phyloP scores from a whole-genome alignment of 1,140 invertebrate genomes.

The Teleogryllus occipitalis region DNA sequence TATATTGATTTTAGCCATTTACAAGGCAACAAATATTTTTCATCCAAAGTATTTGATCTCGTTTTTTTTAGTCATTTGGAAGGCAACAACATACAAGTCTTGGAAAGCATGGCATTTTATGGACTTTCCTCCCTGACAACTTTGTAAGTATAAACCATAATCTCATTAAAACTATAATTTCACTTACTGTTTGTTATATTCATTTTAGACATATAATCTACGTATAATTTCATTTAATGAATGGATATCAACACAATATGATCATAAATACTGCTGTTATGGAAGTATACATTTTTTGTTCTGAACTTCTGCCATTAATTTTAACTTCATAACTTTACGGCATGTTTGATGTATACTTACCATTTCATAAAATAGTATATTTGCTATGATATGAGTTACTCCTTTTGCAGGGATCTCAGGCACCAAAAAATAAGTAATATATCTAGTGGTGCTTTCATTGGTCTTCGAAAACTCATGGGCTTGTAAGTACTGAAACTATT shows the following conservation, averaged over 20 bases:
- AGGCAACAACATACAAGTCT: slow-evolving; percentile 30
- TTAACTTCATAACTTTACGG: background rate
- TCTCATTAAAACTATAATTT: background rate
- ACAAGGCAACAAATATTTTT: background rate
- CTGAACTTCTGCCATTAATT: background rate
- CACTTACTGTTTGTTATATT: too few relatives aligned
- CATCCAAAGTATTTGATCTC: background rate
- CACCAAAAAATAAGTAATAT: slow-evolving; percentile 28
- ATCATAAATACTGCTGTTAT: too few relatives aligned
- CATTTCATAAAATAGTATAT: too few relatives aligned
- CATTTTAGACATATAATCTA: too few relatives aligned
- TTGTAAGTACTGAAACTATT: slow-evolving; percentile 18
- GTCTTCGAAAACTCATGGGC: slow-evolving; percentile 27
- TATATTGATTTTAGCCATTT: background rate
- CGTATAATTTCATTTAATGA: too few relatives aligned
- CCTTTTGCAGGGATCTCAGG: slow-evolving; percentile 26
- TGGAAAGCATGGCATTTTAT: slow-evolving; percentile 31
- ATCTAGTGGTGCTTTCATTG: slow-evolving; percentile 29
- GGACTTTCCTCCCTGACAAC: slow-evolving; percentile 32
- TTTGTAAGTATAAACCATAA: slow-evolving; percentile 24
- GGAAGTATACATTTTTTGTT: too few relatives aligned
- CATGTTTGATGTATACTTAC: too few relatives aligned
- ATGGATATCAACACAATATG: too few relatives aligned
- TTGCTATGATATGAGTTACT: too few relatives aligned
- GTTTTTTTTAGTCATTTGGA: slow-evolving; percentile 30